Conservation (phyloP, 2,113 vertebrate species). For the Prinia subflava region DNA sequence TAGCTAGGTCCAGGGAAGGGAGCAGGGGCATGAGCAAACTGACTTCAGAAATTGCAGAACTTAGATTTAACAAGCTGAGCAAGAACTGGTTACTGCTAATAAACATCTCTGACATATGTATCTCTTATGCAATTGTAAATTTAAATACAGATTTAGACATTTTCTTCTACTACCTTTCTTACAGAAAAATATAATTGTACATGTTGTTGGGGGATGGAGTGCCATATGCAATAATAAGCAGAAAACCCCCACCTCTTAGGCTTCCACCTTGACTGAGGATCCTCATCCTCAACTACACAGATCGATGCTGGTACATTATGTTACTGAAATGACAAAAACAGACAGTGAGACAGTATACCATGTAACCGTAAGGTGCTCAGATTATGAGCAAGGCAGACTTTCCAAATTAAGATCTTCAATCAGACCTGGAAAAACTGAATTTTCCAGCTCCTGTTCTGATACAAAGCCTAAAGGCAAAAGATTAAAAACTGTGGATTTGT, state of each 20-base stretch:
- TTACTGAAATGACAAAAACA: not conserved
- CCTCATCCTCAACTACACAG: not conserved
- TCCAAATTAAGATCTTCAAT: not conserved
- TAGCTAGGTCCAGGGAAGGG: not conserved
- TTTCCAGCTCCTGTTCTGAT: not conserved
- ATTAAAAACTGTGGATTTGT: not conserved
- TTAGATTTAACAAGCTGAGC: not conserved
- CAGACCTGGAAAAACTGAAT: not conserved
- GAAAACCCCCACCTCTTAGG: not conserved
- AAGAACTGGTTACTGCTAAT: not conserved
- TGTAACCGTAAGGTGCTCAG: not conserved
- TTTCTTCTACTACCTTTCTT: not conserved
- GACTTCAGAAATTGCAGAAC: not conserved
- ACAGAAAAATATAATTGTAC: not conserved
- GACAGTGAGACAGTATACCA: not conserved
- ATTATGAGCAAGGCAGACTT: not conserved
- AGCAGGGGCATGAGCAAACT: not conserved
- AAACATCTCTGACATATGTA: not conserved
- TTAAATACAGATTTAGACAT: not conserved
- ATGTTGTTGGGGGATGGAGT: not conserved
- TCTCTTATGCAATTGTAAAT: not conserved
- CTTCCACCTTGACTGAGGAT: not conserved
- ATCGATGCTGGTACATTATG: fast-evolving
- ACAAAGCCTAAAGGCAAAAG: not conserved
- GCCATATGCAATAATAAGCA: not conserved